Conservation (phyloP, 35 echinoderm and acorn worm genomes). For the Lytechinus variegatus region DNA sequence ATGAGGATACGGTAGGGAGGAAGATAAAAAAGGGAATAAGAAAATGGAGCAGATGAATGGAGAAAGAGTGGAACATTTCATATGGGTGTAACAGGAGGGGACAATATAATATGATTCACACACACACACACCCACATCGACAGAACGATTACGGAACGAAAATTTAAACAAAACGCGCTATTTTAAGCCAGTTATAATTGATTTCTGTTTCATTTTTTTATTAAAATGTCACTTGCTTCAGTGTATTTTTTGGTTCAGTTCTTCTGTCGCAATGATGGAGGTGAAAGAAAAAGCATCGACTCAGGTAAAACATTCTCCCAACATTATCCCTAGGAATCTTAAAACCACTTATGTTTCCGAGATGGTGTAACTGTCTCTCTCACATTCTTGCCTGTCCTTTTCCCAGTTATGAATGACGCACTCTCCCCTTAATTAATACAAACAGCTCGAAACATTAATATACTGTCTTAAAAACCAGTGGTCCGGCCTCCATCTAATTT, state of each 20-base stretch:
- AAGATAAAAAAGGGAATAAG: background rate
- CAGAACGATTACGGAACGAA: background rate
- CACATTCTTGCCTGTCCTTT: background rate
- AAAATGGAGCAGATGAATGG: background rate
- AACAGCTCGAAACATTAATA: slow-evolving; percentile 5
- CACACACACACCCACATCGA: too few relatives aligned
- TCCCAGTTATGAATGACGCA: background rate
- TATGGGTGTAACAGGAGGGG: too few relatives aligned
- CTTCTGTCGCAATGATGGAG: background rate
- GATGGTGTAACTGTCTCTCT: background rate
- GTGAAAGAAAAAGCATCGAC: background rate
- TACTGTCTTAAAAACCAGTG: background rate
- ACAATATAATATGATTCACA: too few relatives aligned
- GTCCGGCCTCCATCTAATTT: background rate
- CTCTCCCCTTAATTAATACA: background rate
- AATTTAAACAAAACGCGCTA: background rate
- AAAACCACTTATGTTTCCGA: background rate
- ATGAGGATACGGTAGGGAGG: background rate
- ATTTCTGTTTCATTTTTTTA: background rate
- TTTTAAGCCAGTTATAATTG: background rate
- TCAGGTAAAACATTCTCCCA: background rate
- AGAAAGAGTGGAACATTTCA: too few relatives aligned
- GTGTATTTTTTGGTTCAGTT: background rate
- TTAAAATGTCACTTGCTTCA: background rate
- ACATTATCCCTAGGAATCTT: background rate